Base-by-base conservation (phyloP, 2,113 vertebrate genomes). In the Pteropus alecto region DNA sequence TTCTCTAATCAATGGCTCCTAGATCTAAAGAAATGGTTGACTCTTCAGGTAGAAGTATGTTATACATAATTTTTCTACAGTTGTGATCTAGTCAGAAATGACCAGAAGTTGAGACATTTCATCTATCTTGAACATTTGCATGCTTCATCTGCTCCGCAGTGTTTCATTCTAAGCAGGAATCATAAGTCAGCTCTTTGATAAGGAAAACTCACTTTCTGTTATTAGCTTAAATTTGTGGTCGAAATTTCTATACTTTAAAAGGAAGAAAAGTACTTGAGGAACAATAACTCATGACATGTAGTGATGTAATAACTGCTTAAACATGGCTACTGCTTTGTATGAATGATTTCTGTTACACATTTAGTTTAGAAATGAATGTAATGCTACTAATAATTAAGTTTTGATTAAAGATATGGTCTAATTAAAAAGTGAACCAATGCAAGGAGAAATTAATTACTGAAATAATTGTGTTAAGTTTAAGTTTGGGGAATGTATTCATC, bases 181-280 rank as follows among this genome's bases (percentile, higher is more conserved):
- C 16, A 22, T 14, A 82, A 88, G 28, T 61, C 7, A 35, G 28
- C 28, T 93, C 9, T 86, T 77, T 54, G 28, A 35, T 93, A 56
- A 86, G 67, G 87, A 87, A 74, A 91, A 74, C 24, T 85, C 73
- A 86, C 43, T 43, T 43, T 43, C 43, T 86, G 22, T 70, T 94
- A 86, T 0, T 48, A 65, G 43, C 67, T 90, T 86, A 73, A 87
- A 78, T 73, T 71, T 83, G 16, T 65, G 7, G 2, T 56, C n/a
- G 82, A 54, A 83, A 78, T 90, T 96, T 87, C 48, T 83, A 0
- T 90, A 73, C 71, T 83, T 90, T 56, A 87, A 94, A 90, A 83
- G 33, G 83, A 43, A 89, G 79, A 96, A 93, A 68, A 78, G 38
- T 19, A 74, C 5, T 43, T 78, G 68, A 84, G 88, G 28, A 89